phyloP scores from a whole-genome alignment of 2,113 vertebrate genomes.

The Riparia riparia region DNA sequence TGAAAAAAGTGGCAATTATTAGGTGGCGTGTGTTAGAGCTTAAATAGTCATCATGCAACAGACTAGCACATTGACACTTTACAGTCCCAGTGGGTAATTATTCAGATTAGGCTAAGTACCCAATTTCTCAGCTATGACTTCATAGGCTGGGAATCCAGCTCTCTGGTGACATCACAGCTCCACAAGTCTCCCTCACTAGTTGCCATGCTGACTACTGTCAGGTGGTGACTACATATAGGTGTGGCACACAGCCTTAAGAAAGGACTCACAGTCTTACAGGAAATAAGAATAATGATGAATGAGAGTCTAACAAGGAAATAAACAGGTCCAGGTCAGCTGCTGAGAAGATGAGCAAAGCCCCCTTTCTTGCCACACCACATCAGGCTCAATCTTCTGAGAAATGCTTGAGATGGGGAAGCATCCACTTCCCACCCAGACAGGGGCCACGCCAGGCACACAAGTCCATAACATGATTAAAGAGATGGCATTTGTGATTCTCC shows the following conservation, averaged over 20 bases:
- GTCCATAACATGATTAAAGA: background rate
- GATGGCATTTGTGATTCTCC: background rate
- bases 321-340: background rate
- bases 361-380: background rate
- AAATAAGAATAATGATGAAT: background rate
- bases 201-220: background rate
- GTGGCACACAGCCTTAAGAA: background rate
- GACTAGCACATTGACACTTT: constrained; percentile 5
- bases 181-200: background rate
- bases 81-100: constrained; percentile 28
- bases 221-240: background rate
- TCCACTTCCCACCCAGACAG: background rate
- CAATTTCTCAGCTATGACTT: constrained; percentile 36
- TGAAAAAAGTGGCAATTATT: constrained; percentile 4
- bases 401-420: background rate
- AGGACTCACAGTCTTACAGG: background rate
- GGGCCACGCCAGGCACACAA: fast-evolving
- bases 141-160: constrained; percentile 57
- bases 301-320: background rate
- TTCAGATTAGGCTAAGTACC: constrained; percentile 40
- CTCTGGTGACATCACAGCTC: background rate
- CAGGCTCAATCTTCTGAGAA: background rate
- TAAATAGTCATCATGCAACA: background rate
- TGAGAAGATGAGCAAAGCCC: background rate
- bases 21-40: background rate